Conservation (phyloP, 2,113 vertebrate species). For the Triplophysa dalaica region DNA sequence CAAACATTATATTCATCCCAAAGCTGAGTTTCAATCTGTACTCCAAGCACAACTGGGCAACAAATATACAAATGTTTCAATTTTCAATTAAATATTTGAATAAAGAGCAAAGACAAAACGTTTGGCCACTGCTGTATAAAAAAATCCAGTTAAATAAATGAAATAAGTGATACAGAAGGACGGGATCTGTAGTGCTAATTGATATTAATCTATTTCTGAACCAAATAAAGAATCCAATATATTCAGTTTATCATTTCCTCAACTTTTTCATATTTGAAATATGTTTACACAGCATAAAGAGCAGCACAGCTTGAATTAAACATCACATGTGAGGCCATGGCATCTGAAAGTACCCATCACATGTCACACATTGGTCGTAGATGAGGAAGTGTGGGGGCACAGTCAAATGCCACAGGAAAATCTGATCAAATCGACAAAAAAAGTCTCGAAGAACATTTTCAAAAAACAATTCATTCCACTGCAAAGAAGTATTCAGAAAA, state of each 20-base stretch:
- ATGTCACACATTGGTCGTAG: background rate
- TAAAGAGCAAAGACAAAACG: too few relatives aligned
- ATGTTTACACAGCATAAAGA: background rate
- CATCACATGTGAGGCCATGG: constrained; percentile 10
- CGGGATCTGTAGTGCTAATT: too few relatives aligned
- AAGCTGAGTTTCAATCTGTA: too few relatives aligned
- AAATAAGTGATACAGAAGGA: too few relatives aligned
- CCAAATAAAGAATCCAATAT: background rate
- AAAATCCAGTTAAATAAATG: too few relatives aligned
- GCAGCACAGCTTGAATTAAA: background rate
- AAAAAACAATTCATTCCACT: too few relatives aligned
- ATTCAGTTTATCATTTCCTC: background rate
- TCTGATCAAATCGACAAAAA: constrained; percentile 1
- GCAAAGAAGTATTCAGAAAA: background rate
- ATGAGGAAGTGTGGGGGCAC: constrained; percentile 15
- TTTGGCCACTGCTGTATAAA: too few relatives aligned
- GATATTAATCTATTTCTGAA: background rate
- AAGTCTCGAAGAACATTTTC: background rate
- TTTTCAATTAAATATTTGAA: too few relatives aligned
- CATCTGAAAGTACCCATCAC: constrained; percentile 1
- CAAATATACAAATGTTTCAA: too few relatives aligned
- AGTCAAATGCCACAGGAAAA: constrained; percentile 17
- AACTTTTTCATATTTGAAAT: background rate
- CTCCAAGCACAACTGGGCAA: too few relatives aligned
- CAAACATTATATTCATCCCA: too few relatives aligned